Base-by-base conservation (phyloP, 1,140 invertebrate genomes). In the Luehdorfia chinensis region DNA sequence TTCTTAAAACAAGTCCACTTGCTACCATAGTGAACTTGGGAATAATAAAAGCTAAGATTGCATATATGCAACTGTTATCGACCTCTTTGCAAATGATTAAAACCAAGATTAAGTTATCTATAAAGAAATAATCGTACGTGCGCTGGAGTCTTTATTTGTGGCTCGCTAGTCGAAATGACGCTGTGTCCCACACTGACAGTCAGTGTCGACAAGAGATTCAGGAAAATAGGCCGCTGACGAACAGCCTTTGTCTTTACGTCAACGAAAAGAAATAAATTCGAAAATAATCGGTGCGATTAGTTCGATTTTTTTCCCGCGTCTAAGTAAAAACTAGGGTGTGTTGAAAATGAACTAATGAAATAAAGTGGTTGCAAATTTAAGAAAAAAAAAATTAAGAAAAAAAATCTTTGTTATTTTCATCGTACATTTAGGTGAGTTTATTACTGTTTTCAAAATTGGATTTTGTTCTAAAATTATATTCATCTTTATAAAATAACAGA, bases 211-310 rank as follows among this genome's bases (percentile, higher is more conserved):
- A 56, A 57, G 63, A 47, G 58, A 50, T 60, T 71, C 61, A 59
- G 57, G 48, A 73, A 75, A 61, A 78, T 69, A 78, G 70, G 72
- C 69, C 72, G 72, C 50, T 47, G 23, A 33, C 55, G 33, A 51
- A 47, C 33, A 48, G 51, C 46, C 46, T 51, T 55, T 52, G 51
- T 49, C 59, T 69, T 36, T 43, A 56, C 59, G 46, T 47, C 39
- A 18, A 48, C 23, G 39, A 51, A 64, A 59, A 66, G 66, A 63
- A 64, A 56, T 55, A 57, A 63, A 65, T 15, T 63, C 62, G 62
- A 62, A 72, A 71, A 50, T 72, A 59, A 63, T 64, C 59, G 55
- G 37, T 55, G 34, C 18, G 56, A 60, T 61, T 62, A 65, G 68
- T 72, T 74, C 68, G 66, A 63, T 37, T 45, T 52, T 48, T 55